These are phyloP conservation scores for Caiman crocodilus DNA, from an alignment of 2,797 vertebrate genomes.

Conservation along the genomic window DNA sequence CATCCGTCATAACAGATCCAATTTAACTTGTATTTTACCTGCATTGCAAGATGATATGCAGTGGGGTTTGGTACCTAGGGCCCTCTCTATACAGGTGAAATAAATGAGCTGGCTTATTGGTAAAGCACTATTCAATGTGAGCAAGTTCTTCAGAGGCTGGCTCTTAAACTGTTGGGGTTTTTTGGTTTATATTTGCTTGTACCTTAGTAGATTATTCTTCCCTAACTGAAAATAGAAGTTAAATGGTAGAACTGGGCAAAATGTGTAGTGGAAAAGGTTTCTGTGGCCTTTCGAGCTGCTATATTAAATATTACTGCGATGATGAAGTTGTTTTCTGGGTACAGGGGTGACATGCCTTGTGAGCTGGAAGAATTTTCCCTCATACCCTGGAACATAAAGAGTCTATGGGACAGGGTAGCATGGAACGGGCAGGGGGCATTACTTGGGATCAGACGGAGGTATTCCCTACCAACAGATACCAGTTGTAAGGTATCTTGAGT, in stretches of 20 bases:
- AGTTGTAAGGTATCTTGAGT: background rate
- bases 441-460: rapidly evolving
- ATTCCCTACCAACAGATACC: background rate
- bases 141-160: background rate
- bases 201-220: background rate
- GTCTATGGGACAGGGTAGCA: background rate
- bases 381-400: background rate
- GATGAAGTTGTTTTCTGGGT: background rate
- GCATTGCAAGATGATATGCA: rapidly evolving
- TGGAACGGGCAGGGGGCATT: background rate
- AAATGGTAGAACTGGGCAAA: background rate
- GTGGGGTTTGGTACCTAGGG: background rate
- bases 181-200: background rate
- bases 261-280: no score
- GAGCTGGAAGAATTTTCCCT: background rate
- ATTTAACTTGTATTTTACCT: background rate
- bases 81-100: background rate
- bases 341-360: background rate
- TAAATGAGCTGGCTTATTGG: background rate
- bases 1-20: background rate
- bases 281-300: background rate
- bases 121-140: no score
- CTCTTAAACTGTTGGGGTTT: background rate
- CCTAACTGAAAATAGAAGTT: background rate
- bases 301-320: background rate